Evolutionary conservation across 1,140 invertebrate genomes (phyloP), one percentile per base, ranked within the genome.

Genomic region (Planococcus citri): DNA sequence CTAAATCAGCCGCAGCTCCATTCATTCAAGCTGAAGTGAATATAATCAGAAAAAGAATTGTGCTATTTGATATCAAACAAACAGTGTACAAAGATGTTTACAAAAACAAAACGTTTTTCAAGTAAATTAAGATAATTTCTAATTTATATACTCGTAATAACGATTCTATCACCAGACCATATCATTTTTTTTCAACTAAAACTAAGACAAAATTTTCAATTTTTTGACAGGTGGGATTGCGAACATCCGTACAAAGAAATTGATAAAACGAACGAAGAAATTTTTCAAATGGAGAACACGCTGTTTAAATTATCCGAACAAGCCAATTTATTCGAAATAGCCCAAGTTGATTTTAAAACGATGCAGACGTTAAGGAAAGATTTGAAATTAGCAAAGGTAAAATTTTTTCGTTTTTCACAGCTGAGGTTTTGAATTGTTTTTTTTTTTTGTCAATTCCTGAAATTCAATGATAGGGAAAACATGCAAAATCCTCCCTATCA

Each of bases 1-100:
- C 90, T n/a, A 94, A 94, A 77, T 91, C 94, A 77, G 82, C 87
- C 27, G 91, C 95, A 37, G 88, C 86, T 12, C 92, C 94, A 27
- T 78, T 89, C 17, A 83, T 88, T 74, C 82, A 85, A 27, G 84
- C 80, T 71, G 87, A 91, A 77, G 85, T 87, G 0, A 82, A 83
- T 27, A 82, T 84, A 61, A 82, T 90, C 51, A 80, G 85, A 17
- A 83, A 84, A 71, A 82, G 84, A 73, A 83, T 92, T 72, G 84
- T 85, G 6, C 83, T 88, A 22, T 94, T 94, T 76, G 91, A 94
- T 73, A 85, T 88, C 14, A 82, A 87, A 61, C 88, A 94, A 73
- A 81, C 82, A 25, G 84, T 87, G 68, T 95, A 90, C 76, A 78
- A 89, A 27, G 86, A 89, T 10, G 33, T 84, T 69, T 96, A 95